Base-by-base conservation (phyloP, 2,113 vertebrate genomes). In the Channa maculata region DNA sequence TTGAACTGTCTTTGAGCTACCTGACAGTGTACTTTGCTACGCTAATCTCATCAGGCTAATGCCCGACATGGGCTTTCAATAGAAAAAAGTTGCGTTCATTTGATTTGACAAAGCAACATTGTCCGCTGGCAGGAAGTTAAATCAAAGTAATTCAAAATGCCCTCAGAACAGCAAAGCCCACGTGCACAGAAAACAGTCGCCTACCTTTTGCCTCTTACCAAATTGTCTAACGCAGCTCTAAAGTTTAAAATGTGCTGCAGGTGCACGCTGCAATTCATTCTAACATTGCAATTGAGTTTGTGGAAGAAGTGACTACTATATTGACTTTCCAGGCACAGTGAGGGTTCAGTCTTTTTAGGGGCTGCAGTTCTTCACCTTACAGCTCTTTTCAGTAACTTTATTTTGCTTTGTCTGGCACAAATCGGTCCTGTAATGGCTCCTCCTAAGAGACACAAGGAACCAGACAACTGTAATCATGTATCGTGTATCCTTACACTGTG, bases 331-430 rank as follows among this genome's bases (percentile, higher is more conserved):
- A 11, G 38, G 24, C 33, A 58, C 43, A 38, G 0, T 6, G 3
- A 58, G 5, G 33, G n/a, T 64, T 15, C 2, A n/a, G 46, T 15
- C 51, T 8, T 62, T 39, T 65, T 24, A 34, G 52, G 9, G 2
- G 36, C 45, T 14, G 51, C 61, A 33, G 33, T 15, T 13, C 6
- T 46, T 53, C 33, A 11, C 37, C 5, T 59, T 5, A 8, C 34
- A 65, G 41, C 12, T 76, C n/a, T 43, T 51, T 62, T 54, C 13
- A 73, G 66, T 60, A 14, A 79, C 67, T 44, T 8, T 66, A 38
- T 57, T 76, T 62, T 57, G 50, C 48, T 14, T n/a, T 54, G 60
- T 81, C 37, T 3, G 24, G 46, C 4, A 65, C 63, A 87, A 79
- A 75, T 64, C 48, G 48, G 34, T 44, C 60, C 24, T 51, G 64